Evolutionary conservation across 1,140 invertebrate genomes (phyloP).

Genomic region (Pararge aegeria): DNA sequence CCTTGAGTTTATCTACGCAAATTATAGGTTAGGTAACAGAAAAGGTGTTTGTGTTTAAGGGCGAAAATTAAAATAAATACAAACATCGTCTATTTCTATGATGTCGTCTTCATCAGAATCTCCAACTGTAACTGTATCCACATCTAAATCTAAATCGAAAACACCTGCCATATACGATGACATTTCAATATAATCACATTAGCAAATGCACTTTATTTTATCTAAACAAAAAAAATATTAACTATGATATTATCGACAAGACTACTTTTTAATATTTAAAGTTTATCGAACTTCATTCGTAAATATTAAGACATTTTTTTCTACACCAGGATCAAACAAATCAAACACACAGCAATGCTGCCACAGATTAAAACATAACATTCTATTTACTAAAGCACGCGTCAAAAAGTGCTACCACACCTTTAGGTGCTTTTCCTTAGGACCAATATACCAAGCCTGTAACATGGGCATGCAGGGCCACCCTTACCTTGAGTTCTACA

Average conservation of each 20-base stretch:
- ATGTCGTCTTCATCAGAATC: constrained; percentile 93
- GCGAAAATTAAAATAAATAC: constrained; percentile 22
- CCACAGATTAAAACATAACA: neutral
- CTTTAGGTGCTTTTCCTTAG: too few relatives aligned
- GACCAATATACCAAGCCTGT: too few relatives aligned
- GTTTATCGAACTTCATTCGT: constrained; percentile 7
- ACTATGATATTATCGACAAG: neutral
- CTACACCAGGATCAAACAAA: constrained; percentile 38
- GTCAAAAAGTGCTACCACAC: too few relatives aligned
- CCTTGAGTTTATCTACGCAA: constrained; percentile 46
- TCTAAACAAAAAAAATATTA: constrained; percentile 5
- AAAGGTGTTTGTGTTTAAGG: constrained; percentile 16
- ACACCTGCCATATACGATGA: constrained; percentile 88
- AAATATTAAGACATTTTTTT: constrained; percentile 14
- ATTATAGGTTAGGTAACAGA: constrained; percentile 62
- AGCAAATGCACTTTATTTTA: constrained; percentile 40
- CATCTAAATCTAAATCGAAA: constrained; percentile 94
- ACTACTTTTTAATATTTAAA: constrained; percentile 1
- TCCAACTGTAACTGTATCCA: constrained; percentile 82
- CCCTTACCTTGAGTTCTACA: too few relatives aligned
- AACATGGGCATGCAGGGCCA: too few relatives aligned
- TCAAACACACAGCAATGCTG: constrained; percentile 34
- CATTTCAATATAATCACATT: constrained; percentile 77
- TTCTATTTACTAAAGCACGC: too few relatives aligned
- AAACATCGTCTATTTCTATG: constrained; percentile 91